phyloP scores from a whole-genome alignment of 1,140 invertebrate genomes.

The Heterodera carotae region DNA sequence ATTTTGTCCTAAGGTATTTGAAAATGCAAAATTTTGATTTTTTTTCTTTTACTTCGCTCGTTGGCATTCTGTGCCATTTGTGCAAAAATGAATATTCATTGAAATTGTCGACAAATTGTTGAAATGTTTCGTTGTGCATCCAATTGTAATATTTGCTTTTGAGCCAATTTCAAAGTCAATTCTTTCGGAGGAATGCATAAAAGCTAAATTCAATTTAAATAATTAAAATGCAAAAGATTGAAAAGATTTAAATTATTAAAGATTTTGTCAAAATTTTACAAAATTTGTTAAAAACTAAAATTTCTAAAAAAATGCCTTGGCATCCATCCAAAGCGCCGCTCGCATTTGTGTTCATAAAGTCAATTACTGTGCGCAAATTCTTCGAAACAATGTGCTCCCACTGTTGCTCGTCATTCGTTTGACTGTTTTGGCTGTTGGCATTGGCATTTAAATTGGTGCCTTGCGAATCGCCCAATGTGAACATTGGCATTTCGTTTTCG shows the following conservation, averaged over 20 bases:
- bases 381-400: background rate
- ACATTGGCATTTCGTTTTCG: background rate
- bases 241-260: too few species aligned
- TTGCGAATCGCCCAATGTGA: background rate
- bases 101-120: background rate
- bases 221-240: too few species aligned
- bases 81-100: background rate
- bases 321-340: background rate
- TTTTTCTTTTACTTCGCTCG: background rate
- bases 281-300: too few species aligned
- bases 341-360: background rate
- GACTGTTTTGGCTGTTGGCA: background rate
- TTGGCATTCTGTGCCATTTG: background rate
- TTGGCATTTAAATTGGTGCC: background rate
- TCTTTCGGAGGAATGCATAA: background rate
- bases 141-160: background rate
- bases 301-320: background rate
- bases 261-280: too few species aligned
- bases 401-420: too few species aligned
- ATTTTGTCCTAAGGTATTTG: background rate
- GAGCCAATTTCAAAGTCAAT: background rate
- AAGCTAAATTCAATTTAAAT: background rate
- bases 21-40: background rate
- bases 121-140: background rate
- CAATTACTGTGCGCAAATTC: background rate